Conservation (phyloP, 2,888 invertebrate genomes). For the Calliphora vomitoria region DNA sequence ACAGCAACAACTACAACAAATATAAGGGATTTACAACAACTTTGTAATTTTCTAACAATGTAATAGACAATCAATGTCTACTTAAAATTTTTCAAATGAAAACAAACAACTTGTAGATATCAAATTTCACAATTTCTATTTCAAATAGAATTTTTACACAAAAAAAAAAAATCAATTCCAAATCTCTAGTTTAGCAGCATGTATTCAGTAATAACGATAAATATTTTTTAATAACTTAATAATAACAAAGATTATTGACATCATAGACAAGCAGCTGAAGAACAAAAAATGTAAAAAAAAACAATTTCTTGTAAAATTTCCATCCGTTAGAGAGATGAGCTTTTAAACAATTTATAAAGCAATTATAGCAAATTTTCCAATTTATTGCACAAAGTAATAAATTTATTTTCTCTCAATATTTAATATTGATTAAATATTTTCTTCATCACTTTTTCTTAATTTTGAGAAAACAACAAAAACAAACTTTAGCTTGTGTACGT, state of each 20-base stretch:
- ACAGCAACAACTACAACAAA: slow-evolving; percentile 40
- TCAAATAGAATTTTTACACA: slow-evolving; percentile 32
- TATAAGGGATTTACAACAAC: slow-evolving; percentile 47
- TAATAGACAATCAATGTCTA: slow-evolving; percentile 66
- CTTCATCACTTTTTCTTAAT: background rate
- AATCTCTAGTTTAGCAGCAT: slow-evolving; percentile 8
- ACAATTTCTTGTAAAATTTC: slow-evolving; percentile 22
- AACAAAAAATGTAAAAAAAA: slow-evolving; percentile 13
- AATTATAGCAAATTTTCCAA: slow-evolving; percentile 70
- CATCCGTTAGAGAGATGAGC: slow-evolving; percentile 2
- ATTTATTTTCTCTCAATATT: slow-evolving; percentile 23
- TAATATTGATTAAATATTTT: slow-evolving; percentile 47
- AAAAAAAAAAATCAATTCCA: slow-evolving; percentile 14
- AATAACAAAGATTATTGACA: slow-evolving; percentile 36
- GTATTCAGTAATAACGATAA: slow-evolving; percentile 13
- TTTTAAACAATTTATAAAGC: slow-evolving; percentile 59
- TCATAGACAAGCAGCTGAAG: slow-evolving; percentile 26
- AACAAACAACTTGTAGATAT: slow-evolving; percentile 49
- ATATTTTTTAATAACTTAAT: slow-evolving; percentile 61
- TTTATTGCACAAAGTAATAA: slow-evolving; percentile 66
- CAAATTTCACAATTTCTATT: slow-evolving; percentile 34
- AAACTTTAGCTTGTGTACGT: background rate
- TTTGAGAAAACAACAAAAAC: too few species aligned
- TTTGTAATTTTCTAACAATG: slow-evolving; percentile 64
- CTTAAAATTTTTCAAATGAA: slow-evolving; percentile 41